Evolutionary conservation across 2,888 invertebrate species (phyloP).

Genomic region (Acleris literana): DNA sequence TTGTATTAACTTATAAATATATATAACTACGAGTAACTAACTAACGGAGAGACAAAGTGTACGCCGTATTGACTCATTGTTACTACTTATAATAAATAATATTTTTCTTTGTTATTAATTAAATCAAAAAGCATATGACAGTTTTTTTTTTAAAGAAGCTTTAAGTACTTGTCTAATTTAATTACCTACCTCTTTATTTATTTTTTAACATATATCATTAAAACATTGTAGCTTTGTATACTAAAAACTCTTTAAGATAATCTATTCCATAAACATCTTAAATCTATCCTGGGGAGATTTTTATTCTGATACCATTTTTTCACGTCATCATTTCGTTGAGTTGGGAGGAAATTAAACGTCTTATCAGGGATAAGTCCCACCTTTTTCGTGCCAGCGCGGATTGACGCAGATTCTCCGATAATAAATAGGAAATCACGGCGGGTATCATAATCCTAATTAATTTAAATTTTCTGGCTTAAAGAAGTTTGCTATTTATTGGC

Average conservation of each 20-base stretch:
- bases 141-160: too few species aligned
- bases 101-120: too few species aligned
- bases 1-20: too few species aligned
- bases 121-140: too few species aligned
- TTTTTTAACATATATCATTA: background rate
- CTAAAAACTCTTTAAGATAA: constrained; percentile 19
- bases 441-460: constrained; percentile 13
- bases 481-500: constrained; percentile 4
- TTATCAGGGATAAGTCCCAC: constrained; percentile 67
- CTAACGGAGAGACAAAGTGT: too few species aligned
- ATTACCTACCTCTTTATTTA: background rate
- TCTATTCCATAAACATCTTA: constrained; percentile 24
- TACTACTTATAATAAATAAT: too few species aligned
- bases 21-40: too few species aligned
- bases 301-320: constrained; percentile 53
- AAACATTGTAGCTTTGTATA: background rate
- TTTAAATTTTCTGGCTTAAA: background rate
- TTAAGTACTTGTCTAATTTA: too few species aligned
- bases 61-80: too few species aligned
- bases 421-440: constrained; percentile 17
- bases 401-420: constrained; percentile 21
- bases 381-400: constrained; percentile 52
- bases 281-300: constrained; percentile 18
- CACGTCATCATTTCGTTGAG: constrained; percentile 59
- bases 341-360: constrained; percentile 73